These are phyloP conservation scores for Colostygia pectinataria DNA, from an alignment of 2,888 invertebrate genomes.

Conservation along the genomic window DNA sequence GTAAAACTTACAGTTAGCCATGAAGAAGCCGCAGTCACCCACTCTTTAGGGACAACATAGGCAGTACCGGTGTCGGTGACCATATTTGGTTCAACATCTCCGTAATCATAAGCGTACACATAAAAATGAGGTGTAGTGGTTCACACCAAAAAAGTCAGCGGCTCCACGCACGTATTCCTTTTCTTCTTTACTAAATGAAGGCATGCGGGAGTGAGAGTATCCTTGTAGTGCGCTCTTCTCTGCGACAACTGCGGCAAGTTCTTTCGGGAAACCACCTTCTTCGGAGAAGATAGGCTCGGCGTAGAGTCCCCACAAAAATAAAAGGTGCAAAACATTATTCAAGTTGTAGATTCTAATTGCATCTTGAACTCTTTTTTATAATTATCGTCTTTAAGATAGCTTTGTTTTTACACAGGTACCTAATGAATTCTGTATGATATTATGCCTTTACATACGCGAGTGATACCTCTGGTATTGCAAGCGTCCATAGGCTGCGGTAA, in stretches of 20 bases:
- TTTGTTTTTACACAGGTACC: too few species aligned
- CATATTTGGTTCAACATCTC: constrained; percentile 30
- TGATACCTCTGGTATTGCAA: too few species aligned
- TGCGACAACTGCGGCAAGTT: constrained; percentile 68
- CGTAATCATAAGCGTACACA: constrained; percentile 41
- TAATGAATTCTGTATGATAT: too few species aligned
- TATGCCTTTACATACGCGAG: too few species aligned
- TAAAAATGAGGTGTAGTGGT: constrained; percentile 83
- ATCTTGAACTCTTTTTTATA: too few species aligned
- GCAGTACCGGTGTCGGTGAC: constrained; percentile 48
- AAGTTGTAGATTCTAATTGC: too few species aligned
- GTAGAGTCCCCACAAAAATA: constrained; percentile 66
- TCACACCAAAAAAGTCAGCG: constrained; percentile 80
- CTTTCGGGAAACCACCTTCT: constrained; percentile 79
- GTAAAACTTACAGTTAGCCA: constrained; percentile 54
- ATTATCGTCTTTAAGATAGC: too few species aligned
- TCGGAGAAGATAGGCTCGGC: constrained; percentile 74
- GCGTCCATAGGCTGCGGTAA: too few species aligned
- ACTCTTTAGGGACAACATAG: constrained; percentile 40
- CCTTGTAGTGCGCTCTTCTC: constrained; percentile 69
- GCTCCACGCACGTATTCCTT: constrained; percentile 51
- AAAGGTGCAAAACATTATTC: not conserved
- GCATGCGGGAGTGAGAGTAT: constrained; percentile 64
- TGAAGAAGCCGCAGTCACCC: constrained; percentile 48
- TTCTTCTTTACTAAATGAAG: constrained; percentile 70